These are phyloP conservation scores for Mesoclemmys tuberculata DNA, from an alignment of 2,113 vertebrate species.

Conservation along the genomic window DNA sequence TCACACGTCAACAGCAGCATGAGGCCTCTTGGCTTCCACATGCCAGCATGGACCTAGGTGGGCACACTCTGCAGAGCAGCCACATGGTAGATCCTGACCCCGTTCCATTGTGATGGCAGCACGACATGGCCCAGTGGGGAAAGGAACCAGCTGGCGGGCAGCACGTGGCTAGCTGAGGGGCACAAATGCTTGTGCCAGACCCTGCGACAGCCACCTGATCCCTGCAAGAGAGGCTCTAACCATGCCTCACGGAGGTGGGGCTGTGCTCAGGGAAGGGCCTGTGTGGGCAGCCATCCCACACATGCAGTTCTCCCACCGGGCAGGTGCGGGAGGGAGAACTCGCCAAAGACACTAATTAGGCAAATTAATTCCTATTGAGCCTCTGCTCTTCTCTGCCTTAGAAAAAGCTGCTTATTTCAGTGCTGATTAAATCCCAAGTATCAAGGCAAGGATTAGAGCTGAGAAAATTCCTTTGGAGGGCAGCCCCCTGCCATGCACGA, in stretches of 20 bases:
- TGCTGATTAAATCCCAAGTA: slow-evolving; percentile 39
- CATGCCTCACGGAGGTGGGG: background rate
- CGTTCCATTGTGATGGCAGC: background rate
- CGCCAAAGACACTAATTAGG: slow-evolving; percentile 55
- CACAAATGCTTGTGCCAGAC: background rate
- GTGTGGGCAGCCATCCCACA: background rate
- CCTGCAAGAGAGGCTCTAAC: background rate
- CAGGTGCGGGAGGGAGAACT: slow-evolving; percentile 2
- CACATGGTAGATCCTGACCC: background rate
- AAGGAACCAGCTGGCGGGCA: background rate
- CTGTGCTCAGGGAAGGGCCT: background rate
- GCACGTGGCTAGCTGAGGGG: background rate
- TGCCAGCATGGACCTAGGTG: background rate
- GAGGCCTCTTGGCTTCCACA: background rate
- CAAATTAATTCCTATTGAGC: slow-evolving; percentile 70
- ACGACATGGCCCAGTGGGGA: background rate
- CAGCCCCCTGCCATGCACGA: fast-evolving
- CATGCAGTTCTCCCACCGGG: fast-evolving
- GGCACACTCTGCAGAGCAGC: background rate
- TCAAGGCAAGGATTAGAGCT: background rate
- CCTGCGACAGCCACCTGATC: background rate
- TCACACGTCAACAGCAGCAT: background rate
- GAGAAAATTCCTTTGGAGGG: background rate
- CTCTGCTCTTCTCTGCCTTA: slow-evolving; percentile 15
- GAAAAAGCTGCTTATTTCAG: slow-evolving; percentile 23